Evolutionary conservation across 2,113 vertebrate species (phyloP).

Genomic region (Ailurus styani): DNA sequence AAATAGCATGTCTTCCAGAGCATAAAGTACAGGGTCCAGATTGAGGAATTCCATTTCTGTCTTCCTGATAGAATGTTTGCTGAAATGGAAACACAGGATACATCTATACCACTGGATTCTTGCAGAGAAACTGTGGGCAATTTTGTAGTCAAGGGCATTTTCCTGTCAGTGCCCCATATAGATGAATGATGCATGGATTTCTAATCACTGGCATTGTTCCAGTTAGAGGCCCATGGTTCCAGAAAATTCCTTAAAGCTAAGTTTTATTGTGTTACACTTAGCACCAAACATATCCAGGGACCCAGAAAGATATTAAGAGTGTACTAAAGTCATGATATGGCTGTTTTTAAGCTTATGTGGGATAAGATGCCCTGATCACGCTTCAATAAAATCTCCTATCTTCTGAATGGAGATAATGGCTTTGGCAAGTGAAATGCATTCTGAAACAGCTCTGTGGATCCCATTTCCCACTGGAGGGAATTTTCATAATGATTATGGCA

Average conservation of each 20-base stretch:
- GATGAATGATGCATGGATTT: slow-evolving; percentile 49
- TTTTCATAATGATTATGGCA: not conserved
- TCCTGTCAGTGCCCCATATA: slow-evolving; percentile 43
- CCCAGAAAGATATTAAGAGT: not conserved
- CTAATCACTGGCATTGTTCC: slow-evolving; percentile 58
- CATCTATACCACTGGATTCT: not conserved
- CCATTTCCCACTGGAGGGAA: not conserved
- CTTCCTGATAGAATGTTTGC: slow-evolving; percentile 48
- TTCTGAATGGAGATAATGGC: not conserved
- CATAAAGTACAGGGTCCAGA: slow-evolving; percentile 17
- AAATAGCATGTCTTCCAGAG: slow-evolving; percentile 35
- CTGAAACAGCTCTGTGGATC: not conserved
- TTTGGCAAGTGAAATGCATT: not conserved
- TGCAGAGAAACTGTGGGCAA: slow-evolving; percentile 44
- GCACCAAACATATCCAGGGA: not conserved
- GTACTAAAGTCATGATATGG: not conserved
- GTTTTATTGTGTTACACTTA: slow-evolving; percentile 27
- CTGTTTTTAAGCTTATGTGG: not conserved
- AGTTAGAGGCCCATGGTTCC: slow-evolving; percentile 33
- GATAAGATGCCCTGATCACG: not conserved
- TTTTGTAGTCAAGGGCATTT: slow-evolving; percentile 60
- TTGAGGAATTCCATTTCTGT: slow-evolving; percentile 49
- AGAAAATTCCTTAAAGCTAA: slow-evolving; percentile 47
- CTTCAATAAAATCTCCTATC: not conserved
- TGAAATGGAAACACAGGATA: slow-evolving; percentile 41